Evolutionary conservation across 2,113 vertebrate species (phyloP).

Genomic region (Montifringilla adamsi): DNA sequence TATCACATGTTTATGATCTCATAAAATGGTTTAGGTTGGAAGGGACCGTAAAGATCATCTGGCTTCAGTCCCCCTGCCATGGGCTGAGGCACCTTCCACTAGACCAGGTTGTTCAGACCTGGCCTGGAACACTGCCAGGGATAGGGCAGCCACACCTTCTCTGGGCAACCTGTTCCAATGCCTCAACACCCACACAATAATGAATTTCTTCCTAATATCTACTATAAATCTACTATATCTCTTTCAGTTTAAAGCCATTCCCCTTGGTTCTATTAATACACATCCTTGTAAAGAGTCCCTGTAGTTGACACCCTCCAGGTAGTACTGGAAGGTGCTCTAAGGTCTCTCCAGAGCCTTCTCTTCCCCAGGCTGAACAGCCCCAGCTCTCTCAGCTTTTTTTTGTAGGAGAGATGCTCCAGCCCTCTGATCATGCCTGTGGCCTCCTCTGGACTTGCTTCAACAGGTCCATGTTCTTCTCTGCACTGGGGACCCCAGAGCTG

Average conservation of each 20-base stretch:
- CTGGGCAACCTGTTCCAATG: background rate
- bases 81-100: background rate
- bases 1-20: background rate
- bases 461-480: background rate
- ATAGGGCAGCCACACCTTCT: background rate
- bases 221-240: background rate
- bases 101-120: background rate
- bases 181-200: background rate
- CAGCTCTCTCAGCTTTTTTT: background rate
- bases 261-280: background rate
- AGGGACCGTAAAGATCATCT: background rate
- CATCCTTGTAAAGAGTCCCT: background rate
- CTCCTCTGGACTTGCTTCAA: background rate
- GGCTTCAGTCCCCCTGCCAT: background rate
- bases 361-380: background rate
- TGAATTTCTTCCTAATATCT: background rate
- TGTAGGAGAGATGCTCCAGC: background rate
- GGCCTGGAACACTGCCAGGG: background rate
- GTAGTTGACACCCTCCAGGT: rapidly evolving
- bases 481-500: background rate
- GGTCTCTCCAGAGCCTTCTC: background rate
- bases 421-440: no score
- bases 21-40: background rate
- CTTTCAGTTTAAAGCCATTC: background rate
- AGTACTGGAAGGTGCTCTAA: background rate